Evolutionary conservation across 2,797 vertebrate species (phyloP).

Genomic region (Danionella dracula): DNA sequence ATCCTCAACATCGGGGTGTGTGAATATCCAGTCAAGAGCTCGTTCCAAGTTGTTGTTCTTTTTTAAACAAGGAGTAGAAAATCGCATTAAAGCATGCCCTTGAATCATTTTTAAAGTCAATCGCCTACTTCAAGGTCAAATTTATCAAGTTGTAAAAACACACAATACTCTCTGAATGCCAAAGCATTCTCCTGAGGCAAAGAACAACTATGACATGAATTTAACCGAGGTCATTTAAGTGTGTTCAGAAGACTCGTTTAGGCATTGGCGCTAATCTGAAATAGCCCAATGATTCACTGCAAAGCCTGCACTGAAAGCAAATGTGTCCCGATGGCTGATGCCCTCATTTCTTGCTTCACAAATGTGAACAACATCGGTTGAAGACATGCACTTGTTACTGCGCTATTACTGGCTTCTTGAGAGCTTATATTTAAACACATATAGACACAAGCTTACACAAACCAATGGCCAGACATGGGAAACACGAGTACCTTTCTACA

Average conservation of each 20-base stretch:
- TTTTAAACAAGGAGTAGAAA: slow-evolving; percentile 13
- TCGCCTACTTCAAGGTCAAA: too few species aligned
- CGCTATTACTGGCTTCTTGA: slow-evolving; percentile 53
- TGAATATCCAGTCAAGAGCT: slow-evolving; percentile 97
- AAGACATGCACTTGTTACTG: slow-evolving; percentile 47
- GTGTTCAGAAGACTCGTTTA: slow-evolving; percentile 29
- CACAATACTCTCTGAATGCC: not conserved
- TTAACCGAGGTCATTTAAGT: slow-evolving; percentile 22
- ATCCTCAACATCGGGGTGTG: slow-evolving; percentile 81
- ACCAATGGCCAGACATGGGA: slow-evolving; percentile 7
- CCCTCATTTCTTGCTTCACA: slow-evolving; percentile 36
- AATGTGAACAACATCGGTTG: slow-evolving; percentile 41
- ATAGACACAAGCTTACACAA: too few species aligned
- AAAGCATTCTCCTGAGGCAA: slow-evolving; percentile 14
- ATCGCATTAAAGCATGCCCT: not conserved
- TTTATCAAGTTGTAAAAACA: not conserved
- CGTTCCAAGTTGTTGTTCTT: slow-evolving; percentile 94
- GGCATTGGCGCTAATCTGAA: slow-evolving; percentile 41
- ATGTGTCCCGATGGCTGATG: slow-evolving; percentile 3
- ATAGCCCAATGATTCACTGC: slow-evolving; percentile 54
- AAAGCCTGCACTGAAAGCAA: slow-evolving; percentile 33
- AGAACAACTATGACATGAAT: slow-evolving; percentile 3
- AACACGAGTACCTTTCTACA: not conserved
- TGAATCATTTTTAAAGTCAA: not conserved
- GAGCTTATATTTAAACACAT: slow-evolving; percentile 34